phyloP scores from a whole-genome alignment of 2,113 vertebrate species.

The Poeciliopsis retropinna region DNA sequence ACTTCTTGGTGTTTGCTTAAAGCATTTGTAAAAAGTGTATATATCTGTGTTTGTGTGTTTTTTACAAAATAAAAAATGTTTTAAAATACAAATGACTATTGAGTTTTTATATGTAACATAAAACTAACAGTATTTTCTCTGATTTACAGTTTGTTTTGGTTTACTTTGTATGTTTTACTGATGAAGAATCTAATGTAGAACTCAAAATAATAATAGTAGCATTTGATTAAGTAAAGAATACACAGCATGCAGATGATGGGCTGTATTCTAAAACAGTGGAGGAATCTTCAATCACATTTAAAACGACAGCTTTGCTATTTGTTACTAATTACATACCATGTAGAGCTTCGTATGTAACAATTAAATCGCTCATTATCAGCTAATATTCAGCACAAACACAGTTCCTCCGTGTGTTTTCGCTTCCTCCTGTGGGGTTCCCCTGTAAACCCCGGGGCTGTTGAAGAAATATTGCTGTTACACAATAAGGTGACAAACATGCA shows the following conservation, averaged over 20 bases:
- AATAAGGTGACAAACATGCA: neutral
- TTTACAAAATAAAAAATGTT: constrained; percentile 36
- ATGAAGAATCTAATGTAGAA: neutral
- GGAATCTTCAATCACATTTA: neutral
- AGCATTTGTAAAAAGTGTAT: constrained; percentile 35
- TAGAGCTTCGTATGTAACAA: neutral
- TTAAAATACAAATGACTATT: neutral
- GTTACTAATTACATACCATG: neutral
- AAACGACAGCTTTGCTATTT: neutral
- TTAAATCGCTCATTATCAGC: neutral
- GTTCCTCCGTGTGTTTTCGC: neutral
- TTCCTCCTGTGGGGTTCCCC: constrained; percentile 11
- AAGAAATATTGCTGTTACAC: constrained; percentile 8
- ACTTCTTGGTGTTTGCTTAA: neutral
- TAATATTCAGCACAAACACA: neutral
- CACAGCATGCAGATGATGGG: neutral
- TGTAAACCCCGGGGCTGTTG: constrained; percentile 1
- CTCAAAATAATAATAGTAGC: neutral
- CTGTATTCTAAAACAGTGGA: neutral
- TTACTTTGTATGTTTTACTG: too few relatives aligned
- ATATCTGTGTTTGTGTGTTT: constrained; percentile 54
- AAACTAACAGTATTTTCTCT: neutral
- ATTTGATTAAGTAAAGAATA: neutral
- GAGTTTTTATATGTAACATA: neutral
- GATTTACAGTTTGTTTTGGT: neutral